These are phyloP conservation scores for Lophius americanus DNA, from an alignment of 2,797 vertebrate species.

Conservation along the genomic window DNA sequence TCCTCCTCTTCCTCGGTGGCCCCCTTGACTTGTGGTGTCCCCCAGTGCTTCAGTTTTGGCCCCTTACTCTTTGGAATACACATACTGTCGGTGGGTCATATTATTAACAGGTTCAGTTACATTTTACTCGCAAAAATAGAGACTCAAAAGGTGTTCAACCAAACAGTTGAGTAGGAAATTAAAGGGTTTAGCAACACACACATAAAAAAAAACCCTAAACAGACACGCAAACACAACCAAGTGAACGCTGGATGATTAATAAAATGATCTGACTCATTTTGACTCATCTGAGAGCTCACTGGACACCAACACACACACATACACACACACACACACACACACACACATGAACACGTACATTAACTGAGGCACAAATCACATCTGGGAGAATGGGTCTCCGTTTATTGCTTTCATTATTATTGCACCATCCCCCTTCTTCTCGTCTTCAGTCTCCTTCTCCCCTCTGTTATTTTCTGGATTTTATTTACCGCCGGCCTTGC, in stretches of 20 bases:
- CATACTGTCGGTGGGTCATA: no score
- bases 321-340: conserved; percentile 5
- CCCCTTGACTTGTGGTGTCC: no score
- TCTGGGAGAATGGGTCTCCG: conserved; percentile 59
- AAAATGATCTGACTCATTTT: conserved; percentile 72
- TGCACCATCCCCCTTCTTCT: conserved; percentile 40
- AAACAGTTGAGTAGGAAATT: no score
- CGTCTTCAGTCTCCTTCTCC: conserved; percentile 28
- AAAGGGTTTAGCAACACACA: background rate
- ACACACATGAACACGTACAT: conserved; percentile 22
- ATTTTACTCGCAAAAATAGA: no score
- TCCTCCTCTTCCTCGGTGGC: no score
- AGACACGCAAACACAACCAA: background rate
- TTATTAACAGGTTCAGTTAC: no score
- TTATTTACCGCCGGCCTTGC: conserved; percentile 56
- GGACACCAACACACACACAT: conserved; percentile 37
- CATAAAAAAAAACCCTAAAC: conserved; percentile 10
- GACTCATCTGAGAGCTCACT: conserved; percentile 57
- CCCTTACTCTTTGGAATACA: no score
- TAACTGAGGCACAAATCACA: conserved; percentile 62
- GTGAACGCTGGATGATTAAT: conserved; percentile 64
- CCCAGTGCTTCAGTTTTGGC: no score
- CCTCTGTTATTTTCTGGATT: conserved; percentile 44
- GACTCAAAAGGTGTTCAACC: no score
- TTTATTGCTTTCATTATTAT: conserved; percentile 72